Evolutionary conservation across 2,888 invertebrate genomes (phyloP).

Genomic region (Nezara viridula): DNA sequence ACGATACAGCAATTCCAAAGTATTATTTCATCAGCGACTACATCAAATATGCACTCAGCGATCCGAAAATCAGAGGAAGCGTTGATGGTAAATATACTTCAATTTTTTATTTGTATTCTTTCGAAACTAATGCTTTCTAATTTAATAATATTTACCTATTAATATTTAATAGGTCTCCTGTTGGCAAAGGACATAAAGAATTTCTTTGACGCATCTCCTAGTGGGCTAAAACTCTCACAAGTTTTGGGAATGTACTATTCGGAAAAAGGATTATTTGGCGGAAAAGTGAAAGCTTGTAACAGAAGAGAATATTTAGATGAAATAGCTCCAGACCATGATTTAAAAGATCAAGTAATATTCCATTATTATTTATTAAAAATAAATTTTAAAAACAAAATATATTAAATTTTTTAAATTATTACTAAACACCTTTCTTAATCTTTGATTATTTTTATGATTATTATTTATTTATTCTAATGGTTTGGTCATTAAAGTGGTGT

Average conservation of each 20-base stretch:
- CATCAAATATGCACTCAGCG: constrained; percentile 67
- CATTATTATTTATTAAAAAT: neutral
- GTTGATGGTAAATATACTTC: constrained; percentile 77
- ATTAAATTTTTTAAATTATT: neutral
- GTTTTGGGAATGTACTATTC: constrained; percentile 87
- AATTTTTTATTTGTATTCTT: neutral
- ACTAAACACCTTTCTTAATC: neutral
- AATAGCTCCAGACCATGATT: constrained; percentile 64
- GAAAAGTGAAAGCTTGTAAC: constrained; percentile 78
- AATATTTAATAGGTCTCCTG: constrained; percentile 72
- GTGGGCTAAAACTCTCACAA: constrained; percentile 79
- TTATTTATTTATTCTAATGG: neutral
- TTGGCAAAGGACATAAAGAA: constrained; percentile 73
- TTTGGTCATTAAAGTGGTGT: too few relatives aligned
- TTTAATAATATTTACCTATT: neutral
- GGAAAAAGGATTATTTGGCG: constrained; percentile 75
- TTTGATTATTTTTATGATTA: neutral
- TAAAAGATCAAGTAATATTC: constrained; percentile 68
- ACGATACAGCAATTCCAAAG: constrained; percentile 77
- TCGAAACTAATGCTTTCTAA: neutral
- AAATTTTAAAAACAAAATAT: constrained; percentile 2
- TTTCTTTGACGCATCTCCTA: constrained; percentile 69
- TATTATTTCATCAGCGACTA: constrained; percentile 71
- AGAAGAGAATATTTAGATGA: constrained; percentile 73
- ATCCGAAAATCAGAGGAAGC: constrained; percentile 84